Percentiles rank a stretch among this genome's conserved stretches.
Evolutionary conservation across 2,113 vertebrate species (phyloP).

Genomic region (Salminus brasiliensis): DNA sequence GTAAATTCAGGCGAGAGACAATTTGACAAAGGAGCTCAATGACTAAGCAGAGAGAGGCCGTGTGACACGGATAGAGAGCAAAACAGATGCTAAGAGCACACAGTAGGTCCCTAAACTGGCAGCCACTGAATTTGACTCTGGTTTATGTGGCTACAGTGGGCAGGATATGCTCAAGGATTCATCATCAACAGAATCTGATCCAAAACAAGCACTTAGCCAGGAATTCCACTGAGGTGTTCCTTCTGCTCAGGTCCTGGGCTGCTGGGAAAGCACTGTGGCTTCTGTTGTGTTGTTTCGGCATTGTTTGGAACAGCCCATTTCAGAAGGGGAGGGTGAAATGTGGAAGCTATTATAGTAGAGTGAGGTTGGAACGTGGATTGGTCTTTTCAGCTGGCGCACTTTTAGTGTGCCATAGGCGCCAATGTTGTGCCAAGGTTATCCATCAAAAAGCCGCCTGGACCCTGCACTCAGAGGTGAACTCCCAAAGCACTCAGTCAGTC

Average conservation of each 20-base stretch:
- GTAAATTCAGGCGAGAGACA: slow-evolving; percentile 22
- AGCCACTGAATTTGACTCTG: background rate
- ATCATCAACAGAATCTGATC: background rate
- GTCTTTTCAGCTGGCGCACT: slow-evolving; percentile 53
- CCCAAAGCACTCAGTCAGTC: background rate
- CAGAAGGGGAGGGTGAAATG: slow-evolving; percentile 65
- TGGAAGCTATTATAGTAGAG: slow-evolving; percentile 72
- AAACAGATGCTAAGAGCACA: background rate
- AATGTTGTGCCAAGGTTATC: slow-evolving; percentile 42
- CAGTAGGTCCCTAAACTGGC: background rate
- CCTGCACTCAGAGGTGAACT: slow-evolving; percentile 4
- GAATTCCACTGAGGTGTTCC: background rate
- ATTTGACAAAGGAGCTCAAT: background rate
- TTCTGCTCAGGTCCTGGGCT: slow-evolving; percentile 1
- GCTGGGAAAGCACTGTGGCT: slow-evolving; percentile 52
- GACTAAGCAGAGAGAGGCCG: background rate
- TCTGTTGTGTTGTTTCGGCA: slow-evolving; percentile 54
- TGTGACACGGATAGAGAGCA: background rate
- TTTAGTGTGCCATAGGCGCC: slow-evolving; percentile 23
- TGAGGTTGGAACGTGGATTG: slow-evolving; percentile 64
- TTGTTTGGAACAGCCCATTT: slow-evolving; percentile 54
- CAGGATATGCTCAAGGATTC: background rate
- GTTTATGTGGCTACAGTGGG: slow-evolving; percentile 4
- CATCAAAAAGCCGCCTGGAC: slow-evolving; percentile 29
- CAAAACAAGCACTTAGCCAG: background rate